Percentiles rank a stretch among this genome's conserved stretches.
Evolutionary conservation across 2,113 vertebrate genomes (phyloP).

Genomic region (Corythaeola cristata): DNA sequence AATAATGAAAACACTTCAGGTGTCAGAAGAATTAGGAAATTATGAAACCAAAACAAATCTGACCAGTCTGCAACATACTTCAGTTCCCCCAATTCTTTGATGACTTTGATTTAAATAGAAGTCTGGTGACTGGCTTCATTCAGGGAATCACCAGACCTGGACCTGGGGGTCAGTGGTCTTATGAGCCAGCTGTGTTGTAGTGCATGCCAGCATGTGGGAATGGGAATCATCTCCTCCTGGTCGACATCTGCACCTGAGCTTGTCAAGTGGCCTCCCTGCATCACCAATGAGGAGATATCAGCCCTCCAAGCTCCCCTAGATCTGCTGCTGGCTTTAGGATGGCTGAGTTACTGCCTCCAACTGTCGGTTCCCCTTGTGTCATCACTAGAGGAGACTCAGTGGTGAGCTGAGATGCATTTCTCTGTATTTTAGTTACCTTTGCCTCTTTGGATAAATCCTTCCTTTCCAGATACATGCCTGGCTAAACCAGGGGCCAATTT

Average conservation of each 20-base stretch:
- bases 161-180: not conserved
- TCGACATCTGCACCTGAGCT: not conserved
- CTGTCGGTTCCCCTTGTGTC: not conserved
- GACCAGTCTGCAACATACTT: not conserved
- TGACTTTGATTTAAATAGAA: not conserved
- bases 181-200: not conserved
- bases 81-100: not conserved
- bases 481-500: not conserved
- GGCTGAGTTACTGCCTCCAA: not conserved
- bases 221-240: not conserved
- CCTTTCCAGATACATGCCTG: not conserved
- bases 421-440: not conserved
- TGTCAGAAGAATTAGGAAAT: not conserved
- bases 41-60: not conserved
- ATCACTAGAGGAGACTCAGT: not conserved
- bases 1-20: not conserved
- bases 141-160: not conserved
- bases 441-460: not conserved
- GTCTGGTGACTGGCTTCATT: not conserved
- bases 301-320: fast-evolving
- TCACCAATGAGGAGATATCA: not conserved
- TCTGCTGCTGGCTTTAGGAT: not conserved
- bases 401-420: not conserved
- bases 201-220: not conserved
- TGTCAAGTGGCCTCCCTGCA: not conserved